Evolutionary conservation across 2,113 vertebrate genomes (phyloP), one percentile per base, ranked within the genome.

Genomic region (Corvus hawaiiensis): DNA sequence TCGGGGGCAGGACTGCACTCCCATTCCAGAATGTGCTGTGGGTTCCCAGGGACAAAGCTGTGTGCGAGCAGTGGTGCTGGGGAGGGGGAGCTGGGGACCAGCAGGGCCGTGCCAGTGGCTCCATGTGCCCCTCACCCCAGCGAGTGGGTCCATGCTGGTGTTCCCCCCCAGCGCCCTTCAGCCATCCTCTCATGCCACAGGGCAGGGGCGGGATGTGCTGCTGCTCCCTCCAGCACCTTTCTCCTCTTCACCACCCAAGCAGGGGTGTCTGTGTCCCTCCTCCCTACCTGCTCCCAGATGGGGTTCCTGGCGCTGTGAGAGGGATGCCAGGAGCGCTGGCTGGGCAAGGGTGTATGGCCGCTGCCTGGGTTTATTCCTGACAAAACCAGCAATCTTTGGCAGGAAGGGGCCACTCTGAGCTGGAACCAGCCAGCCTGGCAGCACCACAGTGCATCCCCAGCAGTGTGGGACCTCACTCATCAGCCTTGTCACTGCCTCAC

Each of bases 181-280:
- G 37, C 26, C 27, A 11, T 11, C 11, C 10, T 22, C 39, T 19
- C 8, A 3, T 1, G 9, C 19, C 8, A 3, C 0, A 0, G 26
- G 39, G 23, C 16, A 16, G 14, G 43, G 35, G 9, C 7, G 26
- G 73, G 33, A 18, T 11, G 13, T 37, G 37, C 48, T 12, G 20
- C 37, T 59, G 30, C 33, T 71, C 1, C 1, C 37, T 7, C 2
- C 1, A 16, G 43, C 10, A 9, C 28, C 5, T 3, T 33, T 59
- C n/a, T 98, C 97, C 98, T 97, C 92, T 97, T 98, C 96, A 97
- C 98, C 2, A 95, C 93, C 98, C 97, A 97, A 58, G 35, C 93
- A 87, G 22, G 97, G 3, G 16, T 97, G 97, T 76, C 98, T 96
- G 19, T 96, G 98, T 56, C 98, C 44, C 30, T 48, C 11, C 9